These are phyloP conservation scores for Oithona nana DNA, from an alignment of 2,888 invertebrate species.

Conservation along the genomic window DNA sequence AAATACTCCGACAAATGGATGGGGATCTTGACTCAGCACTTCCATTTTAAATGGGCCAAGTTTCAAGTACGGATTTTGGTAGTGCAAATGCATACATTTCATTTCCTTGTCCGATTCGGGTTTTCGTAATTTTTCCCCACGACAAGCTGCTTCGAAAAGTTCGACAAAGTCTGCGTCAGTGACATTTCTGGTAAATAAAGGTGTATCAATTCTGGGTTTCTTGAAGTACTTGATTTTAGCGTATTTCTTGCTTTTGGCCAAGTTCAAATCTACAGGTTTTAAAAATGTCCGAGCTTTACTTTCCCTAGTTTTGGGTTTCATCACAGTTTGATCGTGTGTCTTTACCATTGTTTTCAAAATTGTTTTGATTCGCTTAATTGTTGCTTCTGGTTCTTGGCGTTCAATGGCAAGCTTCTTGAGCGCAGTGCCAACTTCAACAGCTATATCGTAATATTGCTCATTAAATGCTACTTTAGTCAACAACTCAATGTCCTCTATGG, in stretches of 20 bases:
- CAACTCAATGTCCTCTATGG: neutral
- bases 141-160: neutral
- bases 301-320: neutral
- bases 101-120: neutral
- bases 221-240: conserved; percentile 9
- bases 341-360: neutral
- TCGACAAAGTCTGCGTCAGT: neutral
- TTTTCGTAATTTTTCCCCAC: conserved; percentile 6
- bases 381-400: neutral
- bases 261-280: neutral
- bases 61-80: conserved; percentile 11
- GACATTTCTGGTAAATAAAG: neutral
- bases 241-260: neutral
- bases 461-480: conserved; percentile 3
- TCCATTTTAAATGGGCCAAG: conserved; percentile 15
- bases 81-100: conserved; percentile 9
- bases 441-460: neutral
- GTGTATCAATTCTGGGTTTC: neutral
- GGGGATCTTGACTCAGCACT: neutral
- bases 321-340: neutral
- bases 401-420: neutral
- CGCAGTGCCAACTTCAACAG: neutral
- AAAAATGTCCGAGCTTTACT: neutral
- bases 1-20: conserved; percentile 8
- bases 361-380: neutral